Percentiles rank a stretch among this genome's conserved stretches.
Conservation (phyloP, 2,888 invertebrate species). For the Spisula solida region DNA sequence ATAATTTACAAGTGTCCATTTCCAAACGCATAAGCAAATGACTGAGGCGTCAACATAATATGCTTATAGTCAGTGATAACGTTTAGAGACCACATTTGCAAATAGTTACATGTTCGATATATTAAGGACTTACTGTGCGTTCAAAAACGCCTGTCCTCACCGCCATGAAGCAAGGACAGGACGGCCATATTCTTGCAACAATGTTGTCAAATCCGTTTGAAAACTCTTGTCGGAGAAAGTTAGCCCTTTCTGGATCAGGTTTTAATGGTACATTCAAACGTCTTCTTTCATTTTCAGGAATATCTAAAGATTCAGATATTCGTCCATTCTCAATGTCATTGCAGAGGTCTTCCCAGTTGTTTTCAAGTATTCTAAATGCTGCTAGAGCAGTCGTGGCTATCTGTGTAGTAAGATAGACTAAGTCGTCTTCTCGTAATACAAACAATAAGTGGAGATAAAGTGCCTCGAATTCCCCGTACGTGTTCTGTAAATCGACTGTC, state of each 20-base stretch:
- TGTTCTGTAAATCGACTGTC: background rate
- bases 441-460: slow-evolving; percentile 58
- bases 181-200: slow-evolving; percentile 57
- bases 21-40: too few relatives aligned
- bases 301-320: slow-evolving; percentile 35
- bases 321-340: slow-evolving; percentile 57
- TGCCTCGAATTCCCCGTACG: slow-evolving; percentile 31
- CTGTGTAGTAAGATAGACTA: slow-evolving; percentile 37
- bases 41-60: too few relatives aligned
- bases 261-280: slow-evolving; percentile 20
- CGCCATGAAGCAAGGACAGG: slow-evolving; percentile 36
- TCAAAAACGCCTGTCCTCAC: slow-evolving; percentile 57
- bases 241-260: slow-evolving; percentile 47
- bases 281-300: slow-evolving; percentile 20
- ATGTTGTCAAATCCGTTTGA: slow-evolving; percentile 50
- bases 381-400: slow-evolving; percentile 40
- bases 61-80: too few relatives aligned
- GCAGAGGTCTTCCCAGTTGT: slow-evolving; percentile 51
- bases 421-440: slow-evolving; percentile 44
- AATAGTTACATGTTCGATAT: too few relatives aligned
- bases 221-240: slow-evolving; percentile 44
- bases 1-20: too few relatives aligned
- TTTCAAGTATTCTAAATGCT: slow-evolving; percentile 55
- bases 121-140: slow-evolving; percentile 38
- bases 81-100: too few relatives aligned